phyloP scores from a whole-genome alignment of 2,888 invertebrate species.

The Drosophila pseudotakahashii region DNA sequence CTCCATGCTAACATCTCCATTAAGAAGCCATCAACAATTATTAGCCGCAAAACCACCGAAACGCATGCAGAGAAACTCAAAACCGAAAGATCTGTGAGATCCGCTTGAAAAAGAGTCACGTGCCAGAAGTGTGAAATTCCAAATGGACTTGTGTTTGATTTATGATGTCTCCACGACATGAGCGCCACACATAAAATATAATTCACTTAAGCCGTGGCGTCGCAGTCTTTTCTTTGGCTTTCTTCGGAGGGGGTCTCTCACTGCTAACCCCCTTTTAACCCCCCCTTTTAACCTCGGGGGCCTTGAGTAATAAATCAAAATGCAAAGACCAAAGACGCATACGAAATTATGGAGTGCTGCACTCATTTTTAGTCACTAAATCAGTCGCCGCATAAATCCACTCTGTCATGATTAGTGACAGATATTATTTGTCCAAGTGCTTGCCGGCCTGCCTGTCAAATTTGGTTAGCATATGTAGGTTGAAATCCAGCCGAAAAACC shows the following conservation, averaged over 20 bases:
- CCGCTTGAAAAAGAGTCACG: constrained; percentile 48
- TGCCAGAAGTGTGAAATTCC: constrained; percentile 48
- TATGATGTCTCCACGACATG: constrained; percentile 60
- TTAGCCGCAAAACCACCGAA: not conserved
- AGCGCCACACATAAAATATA: constrained; percentile 59
- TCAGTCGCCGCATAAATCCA: constrained; percentile 57
- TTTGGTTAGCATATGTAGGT: constrained; percentile 19
- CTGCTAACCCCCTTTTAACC: not conserved
- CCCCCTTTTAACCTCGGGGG: not conserved
- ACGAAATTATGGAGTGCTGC: constrained; percentile 52
- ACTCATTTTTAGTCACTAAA: constrained; percentile 45
- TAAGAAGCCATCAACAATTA: constrained; percentile 27
- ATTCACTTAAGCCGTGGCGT: constrained; percentile 59
- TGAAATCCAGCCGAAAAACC: constrained; percentile 4
- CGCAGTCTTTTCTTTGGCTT: constrained; percentile 29
- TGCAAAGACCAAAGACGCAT: constrained; percentile 42
- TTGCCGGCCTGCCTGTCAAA: constrained; percentile 41
- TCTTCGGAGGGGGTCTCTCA: constrained; percentile 3
- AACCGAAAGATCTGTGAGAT: constrained; percentile 33
- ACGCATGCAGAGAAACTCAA: constrained; percentile 16
- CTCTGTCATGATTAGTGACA: constrained; percentile 73
- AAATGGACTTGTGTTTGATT: constrained; percentile 66
- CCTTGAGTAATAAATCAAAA: constrained; percentile 53
- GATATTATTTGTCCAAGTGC: constrained; percentile 69
- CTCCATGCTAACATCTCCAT: constrained; percentile 24